Conservation (phyloP, 2,797 vertebrate species). For the Chaunax sp. region DNA sequence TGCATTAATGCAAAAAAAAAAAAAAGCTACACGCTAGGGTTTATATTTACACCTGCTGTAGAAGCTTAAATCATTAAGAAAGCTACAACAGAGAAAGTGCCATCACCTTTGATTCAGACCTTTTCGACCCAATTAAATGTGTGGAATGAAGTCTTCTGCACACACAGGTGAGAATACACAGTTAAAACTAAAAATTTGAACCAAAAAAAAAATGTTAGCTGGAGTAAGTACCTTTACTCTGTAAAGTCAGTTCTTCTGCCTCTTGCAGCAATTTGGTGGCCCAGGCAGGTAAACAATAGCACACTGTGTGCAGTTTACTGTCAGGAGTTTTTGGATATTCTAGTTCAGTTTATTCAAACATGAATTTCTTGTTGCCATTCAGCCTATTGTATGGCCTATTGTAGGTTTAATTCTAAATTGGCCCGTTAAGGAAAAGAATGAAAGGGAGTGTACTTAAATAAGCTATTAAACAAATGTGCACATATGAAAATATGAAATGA, state of each 20-base stretch:
- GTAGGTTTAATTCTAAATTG: constrained; percentile 37
- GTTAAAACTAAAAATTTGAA: constrained; percentile 19
- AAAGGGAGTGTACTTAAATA: constrained; percentile 33
- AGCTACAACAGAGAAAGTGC: background rate
- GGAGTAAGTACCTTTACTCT: constrained; percentile 7
- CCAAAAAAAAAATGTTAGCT: constrained; percentile 26
- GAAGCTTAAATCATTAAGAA: constrained; percentile 19
- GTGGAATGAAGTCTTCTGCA: constrained; percentile 9
- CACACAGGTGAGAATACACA: background rate
- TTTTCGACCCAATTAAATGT: background rate
- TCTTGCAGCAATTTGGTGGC: constrained; percentile 22
- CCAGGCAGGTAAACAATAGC: constrained; percentile 37
- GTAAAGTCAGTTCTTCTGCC: constrained; percentile 27
- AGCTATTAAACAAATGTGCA: constrained; percentile 31
- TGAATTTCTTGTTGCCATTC: constrained; percentile 8
- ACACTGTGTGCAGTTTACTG: constrained; percentile 27
- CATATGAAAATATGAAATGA: constrained; percentile 43
- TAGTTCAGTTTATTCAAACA: constrained; percentile 22
- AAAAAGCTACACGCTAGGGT: background rate
- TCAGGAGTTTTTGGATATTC: constrained; percentile 11
- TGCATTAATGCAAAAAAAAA: too few relatives aligned
- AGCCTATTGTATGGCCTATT: background rate
- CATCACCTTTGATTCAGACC: constrained; percentile 3
- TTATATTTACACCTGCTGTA: constrained; percentile 22
- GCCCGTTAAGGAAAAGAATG: constrained; percentile 27